Base-by-base conservation (phyloP, 1,140 invertebrate genomes). In the Zaprionus kolodkinae region DNA sequence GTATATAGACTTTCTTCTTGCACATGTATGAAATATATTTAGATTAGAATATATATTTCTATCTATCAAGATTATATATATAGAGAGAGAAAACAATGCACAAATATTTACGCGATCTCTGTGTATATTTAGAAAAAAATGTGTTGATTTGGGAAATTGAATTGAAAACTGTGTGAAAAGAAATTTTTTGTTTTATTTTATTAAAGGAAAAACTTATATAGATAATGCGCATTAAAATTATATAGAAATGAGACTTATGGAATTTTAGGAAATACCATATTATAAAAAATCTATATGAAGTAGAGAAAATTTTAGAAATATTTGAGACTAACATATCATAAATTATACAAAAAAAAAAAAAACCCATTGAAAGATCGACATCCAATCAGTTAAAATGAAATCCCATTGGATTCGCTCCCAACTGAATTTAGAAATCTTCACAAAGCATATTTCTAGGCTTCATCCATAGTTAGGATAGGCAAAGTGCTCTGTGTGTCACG, bases 401-500 rank as follows among this genome's bases (percentile, higher is more conserved):
- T 17, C 38, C 38, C 11, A 40, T 40, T 40, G 38, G 38, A 40
- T n/a, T 40, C 33, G 2, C 12, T 5, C 12, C 38, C 4, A n/a
- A 5, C 12, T 40, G 1, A 5, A 5, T 13, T 40, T n/a, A 40
- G 12, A n/a, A 40, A 40, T 13, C 38, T 40, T 2, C n/a, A 40
- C 38, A 13, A 40, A 40, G 38, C 38, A 11, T 40, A 40, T 35
- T 35, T 35, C 33, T 35, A 35, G 33, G 33, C 33, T 35, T 35
- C 33, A 21, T 21, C 17, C 10, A 17, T 6, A 63, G 48, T 52
- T 40, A 25, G 36, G 25, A 40, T 65, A 40, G 36, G 9, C 21
- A 63, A 9, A 55, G 40, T 15, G 40, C n/a, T n/a, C 40, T 27
- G 33, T 36, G 54, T 48, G 61, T 54, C 75, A 87, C 76, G 83